Percentiles rank a stretch among this genome's conserved stretches.
Evolutionary conservation across 2,113 vertebrate genomes (phyloP).

Genomic region (Triplophysa dalaica): DNA sequence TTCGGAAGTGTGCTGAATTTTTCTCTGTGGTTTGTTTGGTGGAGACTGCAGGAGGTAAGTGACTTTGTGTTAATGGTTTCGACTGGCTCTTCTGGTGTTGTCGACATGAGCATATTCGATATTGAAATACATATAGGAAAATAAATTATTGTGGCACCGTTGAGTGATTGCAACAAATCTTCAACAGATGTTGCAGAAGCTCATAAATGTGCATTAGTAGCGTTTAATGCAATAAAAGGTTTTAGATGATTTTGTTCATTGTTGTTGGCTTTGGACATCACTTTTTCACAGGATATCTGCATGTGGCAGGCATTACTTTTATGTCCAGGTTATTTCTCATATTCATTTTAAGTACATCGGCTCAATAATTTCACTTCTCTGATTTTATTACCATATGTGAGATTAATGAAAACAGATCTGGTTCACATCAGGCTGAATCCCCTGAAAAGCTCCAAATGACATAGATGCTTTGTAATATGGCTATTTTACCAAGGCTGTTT

Average conservation of each 20-base stretch:
- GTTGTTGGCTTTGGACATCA: neutral
- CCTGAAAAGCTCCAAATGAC: conserved; percentile 44
- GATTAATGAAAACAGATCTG: neutral
- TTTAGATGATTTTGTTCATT: neutral
- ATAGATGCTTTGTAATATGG: conserved; percentile 54
- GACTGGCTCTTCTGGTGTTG: neutral
- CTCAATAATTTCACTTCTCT: neutral
- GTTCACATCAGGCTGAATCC: neutral
- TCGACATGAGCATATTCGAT: neutral
- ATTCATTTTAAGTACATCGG: neutral
- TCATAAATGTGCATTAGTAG: conserved; percentile 2
- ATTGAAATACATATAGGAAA: neutral
- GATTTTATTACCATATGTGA: neutral
- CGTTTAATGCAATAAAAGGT: neutral
- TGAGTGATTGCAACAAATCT: neutral
- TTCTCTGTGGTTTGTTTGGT: neutral
- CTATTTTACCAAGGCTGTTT: conserved; percentile 58
- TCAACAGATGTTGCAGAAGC: conserved; percentile 17
- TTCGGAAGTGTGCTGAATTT: conserved; percentile 18
- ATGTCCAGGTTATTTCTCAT: neutral
- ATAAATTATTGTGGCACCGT: neutral
- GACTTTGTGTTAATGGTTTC: neutral
- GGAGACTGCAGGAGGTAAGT: conserved; percentile 44
- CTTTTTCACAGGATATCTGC: neutral
- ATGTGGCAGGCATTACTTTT: conserved; percentile 1